Evolutionary conservation across 2,797 vertebrate genomes (phyloP).

Genomic region (Limosa lapponica): DNA sequence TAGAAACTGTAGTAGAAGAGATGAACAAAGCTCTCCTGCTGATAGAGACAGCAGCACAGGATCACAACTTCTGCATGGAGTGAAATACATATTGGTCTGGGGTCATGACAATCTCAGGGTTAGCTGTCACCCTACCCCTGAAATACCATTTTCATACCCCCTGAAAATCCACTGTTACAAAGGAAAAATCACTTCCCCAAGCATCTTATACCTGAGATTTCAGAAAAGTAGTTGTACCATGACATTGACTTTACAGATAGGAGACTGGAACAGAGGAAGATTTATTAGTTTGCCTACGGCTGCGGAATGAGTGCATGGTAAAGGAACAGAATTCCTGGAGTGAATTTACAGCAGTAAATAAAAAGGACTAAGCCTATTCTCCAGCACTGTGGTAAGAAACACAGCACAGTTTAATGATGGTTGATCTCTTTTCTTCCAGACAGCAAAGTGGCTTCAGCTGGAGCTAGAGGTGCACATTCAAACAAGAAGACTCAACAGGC

Average conservation of each 20-base stretch:
- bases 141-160: neutral
- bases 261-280: neutral
- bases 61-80: neutral
- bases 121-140: neutral
- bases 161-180: neutral
- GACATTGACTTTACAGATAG: neutral
- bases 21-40: neutral
- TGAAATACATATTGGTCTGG: neutral
- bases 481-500: neutral
- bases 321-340: neutral
- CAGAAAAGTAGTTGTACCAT: neutral
- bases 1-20: neutral
- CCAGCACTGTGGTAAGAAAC: neutral
- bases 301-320: neutral
- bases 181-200: neutral
- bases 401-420: neutral
- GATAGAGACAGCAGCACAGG: neutral
- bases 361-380: neutral
- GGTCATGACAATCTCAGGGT: neutral
- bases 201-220: neutral
- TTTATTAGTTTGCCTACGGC: neutral
- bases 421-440: neutral
- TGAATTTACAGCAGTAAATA: neutral
- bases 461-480: neutral
- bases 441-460: neutral